A percentile compares a stretch with the other conserved stretches of the same genome.
Conservation (phyloP, 2,113 vertebrate species). For the Amia ocellicauda region DNA sequence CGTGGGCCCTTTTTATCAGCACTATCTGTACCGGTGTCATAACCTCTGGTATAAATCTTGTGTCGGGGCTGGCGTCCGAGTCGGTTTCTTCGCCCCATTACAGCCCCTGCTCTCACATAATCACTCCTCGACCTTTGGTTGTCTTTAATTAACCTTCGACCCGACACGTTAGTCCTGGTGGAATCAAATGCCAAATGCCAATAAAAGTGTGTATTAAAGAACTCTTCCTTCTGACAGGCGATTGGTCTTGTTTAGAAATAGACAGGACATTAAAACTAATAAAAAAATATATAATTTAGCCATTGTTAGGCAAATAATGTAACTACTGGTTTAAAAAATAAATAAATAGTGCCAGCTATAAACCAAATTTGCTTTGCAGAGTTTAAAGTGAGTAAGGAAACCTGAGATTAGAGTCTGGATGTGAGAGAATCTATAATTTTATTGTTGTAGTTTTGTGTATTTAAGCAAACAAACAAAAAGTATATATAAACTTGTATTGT, state of each 20-base stretch:
- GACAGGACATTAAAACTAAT: conserved; percentile 34
- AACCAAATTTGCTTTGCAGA: too few relatives aligned
- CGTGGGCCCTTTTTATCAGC: conserved; percentile 91
- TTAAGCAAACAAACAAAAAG: too few relatives aligned
- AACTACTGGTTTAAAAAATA: background rate
- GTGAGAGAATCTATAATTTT: too few relatives aligned
- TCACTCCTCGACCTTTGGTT: conserved; percentile 81
- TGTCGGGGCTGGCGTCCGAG: conserved; percentile 70
- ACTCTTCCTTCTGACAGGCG: conserved; percentile 67
- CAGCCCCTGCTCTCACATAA: conserved; percentile 75
- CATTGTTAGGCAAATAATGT: background rate
- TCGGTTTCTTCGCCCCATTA: conserved; percentile 77
- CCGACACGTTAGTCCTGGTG: conserved; percentile 54
- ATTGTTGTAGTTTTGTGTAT: too few relatives aligned
- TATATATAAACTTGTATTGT: too few relatives aligned
- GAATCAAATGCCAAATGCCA: conserved; percentile 66
- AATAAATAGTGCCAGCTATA: too few relatives aligned
- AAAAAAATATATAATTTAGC: conserved; percentile 25
- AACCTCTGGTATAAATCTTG: conserved; percentile 89
- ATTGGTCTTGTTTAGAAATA: conserved; percentile 37
- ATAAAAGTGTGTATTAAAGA: conserved; percentile 77
- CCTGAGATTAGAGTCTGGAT: too few relatives aligned
- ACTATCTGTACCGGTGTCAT: conserved; percentile 86
- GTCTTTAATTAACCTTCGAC: conserved; percentile 95
- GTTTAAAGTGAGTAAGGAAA: too few relatives aligned